Evolutionary conservation across 2,113 vertebrate species (phyloP), one percentile per base, ranked within the genome.

Genomic region (Clarias macrocephalus): DNA sequence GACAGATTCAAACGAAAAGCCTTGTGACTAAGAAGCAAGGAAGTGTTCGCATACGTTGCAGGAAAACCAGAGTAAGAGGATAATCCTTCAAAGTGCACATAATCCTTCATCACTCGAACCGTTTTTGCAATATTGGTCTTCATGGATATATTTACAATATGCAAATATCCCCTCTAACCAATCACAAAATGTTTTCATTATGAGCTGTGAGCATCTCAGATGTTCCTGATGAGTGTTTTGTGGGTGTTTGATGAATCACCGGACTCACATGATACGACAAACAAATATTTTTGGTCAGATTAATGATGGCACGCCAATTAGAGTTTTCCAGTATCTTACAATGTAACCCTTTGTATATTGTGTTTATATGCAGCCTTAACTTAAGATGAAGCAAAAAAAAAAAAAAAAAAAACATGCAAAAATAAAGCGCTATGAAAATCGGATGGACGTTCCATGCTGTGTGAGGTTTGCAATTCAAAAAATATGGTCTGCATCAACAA

Each of bases 391-490:
- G 3, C 42, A 16, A 30, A 25, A 15, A 62, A 56, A 21, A 42
- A 13, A 80, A 30, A 73, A 19, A 54, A 23, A 25, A 19, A 13
- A 19, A 25, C 28, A 82, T 68, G 37, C 62, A 30, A 65, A 42
- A 42, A 57, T 1, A 0, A 19, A 75, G 25, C 57, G 48, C 83
- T 79, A 52, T 77, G 12, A 15, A 75, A 63, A 62, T 62, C 70
- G 54, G n/a, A 42, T 18, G 73, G 10, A 76, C 56, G 80, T 7
- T 15, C 25, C 16, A 73, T 19, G 30, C 18, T 42, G 18, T 13
- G 15, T 37, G n/a, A 25, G 15, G 87, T 92, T 88, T 89, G 91
- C 88, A 88, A 89, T 75, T 72, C 82, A 90, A 92, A 89, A 80
- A 57, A 70, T 60, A 79, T 42, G 66, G 16, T 80, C 77, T 12